Evolutionary conservation across 1,140 invertebrate species (phyloP).

Genomic region (Periplaneta americana): DNA sequence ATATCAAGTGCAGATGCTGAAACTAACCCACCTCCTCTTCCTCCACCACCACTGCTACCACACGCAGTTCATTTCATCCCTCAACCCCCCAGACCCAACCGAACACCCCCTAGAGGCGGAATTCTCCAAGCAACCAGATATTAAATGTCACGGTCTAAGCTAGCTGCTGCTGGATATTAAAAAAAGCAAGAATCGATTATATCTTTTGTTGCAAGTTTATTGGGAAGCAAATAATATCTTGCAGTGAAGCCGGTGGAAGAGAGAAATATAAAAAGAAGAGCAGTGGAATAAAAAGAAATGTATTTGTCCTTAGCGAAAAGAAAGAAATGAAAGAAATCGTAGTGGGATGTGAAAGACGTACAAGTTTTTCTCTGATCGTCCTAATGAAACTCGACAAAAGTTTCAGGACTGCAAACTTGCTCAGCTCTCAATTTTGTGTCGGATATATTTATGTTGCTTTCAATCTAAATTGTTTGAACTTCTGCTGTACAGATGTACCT

Average conservation of each 20-base stretch:
- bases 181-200: neutral
- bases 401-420: too few species aligned
- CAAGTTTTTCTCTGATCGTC: neutral
- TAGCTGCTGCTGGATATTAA: neutral
- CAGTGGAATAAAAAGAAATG: neutral
- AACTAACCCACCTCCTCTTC: neutral
- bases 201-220: slow-evolving; percentile 7
- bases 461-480: too few species aligned
- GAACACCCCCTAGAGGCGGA: neutral
- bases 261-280: neutral
- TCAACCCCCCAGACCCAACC: neutral
- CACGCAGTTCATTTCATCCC: neutral
- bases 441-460: too few species aligned
- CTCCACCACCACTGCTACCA: too few species aligned
- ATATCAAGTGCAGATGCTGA: slow-evolving; percentile 9
- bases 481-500: too few species aligned
- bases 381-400: neutral
- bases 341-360: too few species aligned
- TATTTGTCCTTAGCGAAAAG: neutral
- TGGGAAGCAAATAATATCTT: slow-evolving; percentile 3
- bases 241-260: neutral
- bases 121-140: slow-evolving; percentile 3
- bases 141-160: neutral
- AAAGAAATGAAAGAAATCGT: neutral
- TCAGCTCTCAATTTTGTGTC: too few species aligned